A percentile compares a stretch with the other conserved stretches of the same genome.
These are phyloP conservation scores for Cygnus olor DNA, from an alignment of 2,797 vertebrate genomes.

Conservation along the genomic window DNA sequence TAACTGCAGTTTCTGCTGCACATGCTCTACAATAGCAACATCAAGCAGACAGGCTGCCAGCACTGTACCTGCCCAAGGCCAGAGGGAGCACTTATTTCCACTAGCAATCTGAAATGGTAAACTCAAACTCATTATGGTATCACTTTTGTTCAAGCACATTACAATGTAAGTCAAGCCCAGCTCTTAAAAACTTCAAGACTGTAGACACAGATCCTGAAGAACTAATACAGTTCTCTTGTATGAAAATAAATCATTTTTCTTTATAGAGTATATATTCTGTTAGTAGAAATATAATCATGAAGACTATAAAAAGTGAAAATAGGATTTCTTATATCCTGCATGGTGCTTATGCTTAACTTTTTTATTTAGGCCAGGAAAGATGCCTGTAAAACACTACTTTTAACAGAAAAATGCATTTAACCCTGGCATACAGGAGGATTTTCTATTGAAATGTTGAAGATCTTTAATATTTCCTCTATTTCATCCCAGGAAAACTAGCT, in stretches of 20 bases:
- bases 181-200: neutral
- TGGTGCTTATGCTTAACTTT: neutral
- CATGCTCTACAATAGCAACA: neutral
- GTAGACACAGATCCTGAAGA: neutral
- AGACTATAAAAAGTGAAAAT: neutral
- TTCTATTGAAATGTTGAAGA: neutral
- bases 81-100: neutral
- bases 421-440: neutral
- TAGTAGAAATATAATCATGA: neutral
- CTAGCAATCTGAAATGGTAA: neutral
- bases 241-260: neutral
- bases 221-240: neutral
- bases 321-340: neutral
- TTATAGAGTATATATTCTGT: neutral
- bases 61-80: neutral
- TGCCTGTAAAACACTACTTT: neutral
- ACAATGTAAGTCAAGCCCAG: neutral
- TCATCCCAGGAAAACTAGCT: neutral
- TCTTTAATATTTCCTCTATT: neutral
- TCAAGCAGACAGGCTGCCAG: neutral
- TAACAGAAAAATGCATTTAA: neutral
- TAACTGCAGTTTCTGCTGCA: neutral
- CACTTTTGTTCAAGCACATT: neutral
- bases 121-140: neutral
- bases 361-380: neutral